Evolutionary conservation across 2,888 invertebrate species (phyloP), one percentile per base, ranked within the genome.

Genomic region (Glyphotaelius pellucidus): DNA sequence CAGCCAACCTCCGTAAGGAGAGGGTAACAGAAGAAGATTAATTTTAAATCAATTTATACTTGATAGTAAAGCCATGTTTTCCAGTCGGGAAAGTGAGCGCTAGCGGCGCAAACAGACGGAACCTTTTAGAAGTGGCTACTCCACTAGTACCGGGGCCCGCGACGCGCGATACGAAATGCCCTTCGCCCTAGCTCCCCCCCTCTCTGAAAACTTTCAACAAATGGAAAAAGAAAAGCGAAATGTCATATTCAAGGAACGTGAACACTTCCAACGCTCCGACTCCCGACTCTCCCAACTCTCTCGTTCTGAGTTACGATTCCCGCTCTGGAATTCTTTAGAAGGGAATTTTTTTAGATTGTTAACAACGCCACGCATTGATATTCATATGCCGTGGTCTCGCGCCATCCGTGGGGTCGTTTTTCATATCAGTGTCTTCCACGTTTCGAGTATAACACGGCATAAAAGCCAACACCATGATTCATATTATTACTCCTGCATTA

Each of bases 391-490:
- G 87, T 35, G 87, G 87, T 87, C 87, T 52, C 52, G 87, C 67
- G 52, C 87, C 47, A 87, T 87, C 87, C 87, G 42, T 15, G 67
- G 67, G 31, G 87, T 52, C 87, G 87, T 87, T 87, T 87, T 87
- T 87, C 87, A 67, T 67, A 31, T 32, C 67, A 67, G 19, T 87
- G 31, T 87, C 52, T 87, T 87, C 30, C 52, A 87, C 31, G 31
- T 67, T 87, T 87, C 30, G 35, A 52, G 67, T 87, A 87, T 87
- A 52, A 67, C 67, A 31, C 87, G 67, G 87, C 7, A 67, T 87
- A 87, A 87, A 87, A 87, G 87, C 87, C 52, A 87, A 87, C 67
- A 87, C 87, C 52, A 67, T 52, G 87, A 87, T 87, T 87, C 87
- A 87, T 87, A 87, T 87, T 86, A 86, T 86, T n/a, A 86, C n/a